Percentiles rank a stretch among this genome's conserved stretches.
Conservation (phyloP, 2,888 invertebrate genomes). For the Thumatha senex region DNA sequence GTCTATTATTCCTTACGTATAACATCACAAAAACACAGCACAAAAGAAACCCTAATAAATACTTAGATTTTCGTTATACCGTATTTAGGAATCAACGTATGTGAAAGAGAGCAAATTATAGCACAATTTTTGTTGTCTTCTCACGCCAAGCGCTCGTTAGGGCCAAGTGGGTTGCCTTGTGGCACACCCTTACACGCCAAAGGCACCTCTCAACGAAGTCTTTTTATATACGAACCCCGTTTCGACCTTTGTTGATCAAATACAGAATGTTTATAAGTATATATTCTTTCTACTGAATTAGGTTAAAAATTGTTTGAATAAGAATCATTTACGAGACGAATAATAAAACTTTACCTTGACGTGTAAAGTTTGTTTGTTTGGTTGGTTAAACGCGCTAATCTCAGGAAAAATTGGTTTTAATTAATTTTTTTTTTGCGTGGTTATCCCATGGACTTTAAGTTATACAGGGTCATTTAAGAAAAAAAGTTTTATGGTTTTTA, state of each 20-base stretch:
- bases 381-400: too few relatives aligned
- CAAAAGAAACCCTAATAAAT: neutral
- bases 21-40: neutral
- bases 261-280: neutral
- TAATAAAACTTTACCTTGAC: too few relatives aligned
- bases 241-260: slow-evolving; percentile 4
- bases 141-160: slow-evolving; percentile 32
- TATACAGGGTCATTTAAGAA: too few relatives aligned
- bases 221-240: neutral
- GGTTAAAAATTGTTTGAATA: too few relatives aligned
- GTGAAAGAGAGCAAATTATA: neutral
- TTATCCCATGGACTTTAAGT: too few relatives aligned
- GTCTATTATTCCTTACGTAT: too few relatives aligned
- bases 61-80: neutral
- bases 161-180: slow-evolving; percentile 12
- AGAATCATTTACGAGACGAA: too few relatives aligned
- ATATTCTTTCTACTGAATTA: neutral
- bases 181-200: slow-evolving; percentile 15
- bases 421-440: too few relatives aligned
- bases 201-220: slow-evolving; percentile 13
- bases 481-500: too few relatives aligned
- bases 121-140: slow-evolving; percentile 1
- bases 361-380: too few relatives aligned
- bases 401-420: too few relatives aligned
- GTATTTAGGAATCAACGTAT: neutral